Evolutionary conservation across 2,113 vertebrate genomes (phyloP).

Genomic region (Labrus mixtus): DNA sequence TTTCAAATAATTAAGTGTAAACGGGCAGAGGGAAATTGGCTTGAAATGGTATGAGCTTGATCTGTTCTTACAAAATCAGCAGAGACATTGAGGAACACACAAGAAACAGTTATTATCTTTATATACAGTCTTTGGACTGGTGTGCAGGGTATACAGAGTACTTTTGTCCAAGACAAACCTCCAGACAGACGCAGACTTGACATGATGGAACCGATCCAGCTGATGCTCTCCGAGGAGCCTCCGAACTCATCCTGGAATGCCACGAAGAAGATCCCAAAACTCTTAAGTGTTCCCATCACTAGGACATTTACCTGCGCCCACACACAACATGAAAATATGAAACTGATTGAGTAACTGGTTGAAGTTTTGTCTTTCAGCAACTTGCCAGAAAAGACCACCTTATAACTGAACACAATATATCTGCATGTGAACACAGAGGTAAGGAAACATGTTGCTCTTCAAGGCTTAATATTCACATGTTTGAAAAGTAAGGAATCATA

Average conservation of each 20-base stretch:
- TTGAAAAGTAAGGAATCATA: not conserved
- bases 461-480: not conserved
- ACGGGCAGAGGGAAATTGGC: not conserved
- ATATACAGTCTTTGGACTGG: too few relatives aligned
- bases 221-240: conserved; percentile 88
- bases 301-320: conserved; percentile 89
- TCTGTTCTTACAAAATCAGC: too few relatives aligned
- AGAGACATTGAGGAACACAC: too few relatives aligned
- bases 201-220: conserved; percentile 97
- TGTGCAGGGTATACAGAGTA: too few relatives aligned
- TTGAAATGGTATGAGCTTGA: too few relatives aligned
- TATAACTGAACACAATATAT: too few relatives aligned
- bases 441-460: not conserved
- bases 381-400: too few relatives aligned
- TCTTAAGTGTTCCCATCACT: conserved; percentile 91
- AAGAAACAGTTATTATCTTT: too few relatives aligned
- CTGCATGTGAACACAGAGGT: too few relatives aligned
- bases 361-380: too few relatives aligned
- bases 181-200: conserved; percentile 90
- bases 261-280: conserved; percentile 95
- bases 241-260: conserved; percentile 93
- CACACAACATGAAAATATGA: not conserved
- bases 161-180: conserved; percentile 78
- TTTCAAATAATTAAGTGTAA: not conserved
- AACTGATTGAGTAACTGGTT: too few relatives aligned